Evolutionary conservation across 2,113 vertebrate species (phyloP).

Genomic region (Callionymus lyra): DNA sequence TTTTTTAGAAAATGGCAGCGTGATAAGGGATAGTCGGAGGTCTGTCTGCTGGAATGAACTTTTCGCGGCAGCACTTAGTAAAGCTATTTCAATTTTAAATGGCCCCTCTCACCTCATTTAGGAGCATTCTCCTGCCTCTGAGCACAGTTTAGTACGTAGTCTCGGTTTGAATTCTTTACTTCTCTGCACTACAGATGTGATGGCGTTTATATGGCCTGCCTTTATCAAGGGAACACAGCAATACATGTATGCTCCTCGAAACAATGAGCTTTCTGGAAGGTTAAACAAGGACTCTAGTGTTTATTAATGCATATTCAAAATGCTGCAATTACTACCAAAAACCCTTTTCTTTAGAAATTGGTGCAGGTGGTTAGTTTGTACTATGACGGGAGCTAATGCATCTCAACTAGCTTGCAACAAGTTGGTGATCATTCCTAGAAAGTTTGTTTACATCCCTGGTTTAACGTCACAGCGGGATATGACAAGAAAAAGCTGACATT

Average conservation of each 20-base stretch:
- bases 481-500: background rate
- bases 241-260: conserved; percentile 4
- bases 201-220: conserved; percentile 9
- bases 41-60: conserved; percentile 42
- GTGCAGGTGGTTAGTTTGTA: too few relatives aligned
- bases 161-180: conserved; percentile 22
- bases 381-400: too few relatives aligned
- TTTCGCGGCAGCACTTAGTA: conserved; percentile 48
- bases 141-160: conserved; percentile 13
- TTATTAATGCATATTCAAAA: too few relatives aligned
- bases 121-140: conserved; percentile 17
- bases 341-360: too few relatives aligned
- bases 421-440: too few relatives aligned
- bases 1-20: conserved; percentile 34
- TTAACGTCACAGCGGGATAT: too few relatives aligned
- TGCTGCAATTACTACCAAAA: too few relatives aligned
- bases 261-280: conserved; percentile 15
- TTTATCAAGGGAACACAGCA: conserved; percentile 1
- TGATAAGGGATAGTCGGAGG: conserved; percentile 33
- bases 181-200: conserved; percentile 13
- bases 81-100: conserved; percentile 47
- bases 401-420: too few relatives aligned
- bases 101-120: conserved; percentile 27
- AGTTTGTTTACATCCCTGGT: too few relatives aligned
- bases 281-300: too few relatives aligned